Percentiles rank a stretch among this genome's conserved stretches.
Evolutionary conservation across 2,113 vertebrate species (phyloP).

Genomic region (Amphiprion percula): DNA sequence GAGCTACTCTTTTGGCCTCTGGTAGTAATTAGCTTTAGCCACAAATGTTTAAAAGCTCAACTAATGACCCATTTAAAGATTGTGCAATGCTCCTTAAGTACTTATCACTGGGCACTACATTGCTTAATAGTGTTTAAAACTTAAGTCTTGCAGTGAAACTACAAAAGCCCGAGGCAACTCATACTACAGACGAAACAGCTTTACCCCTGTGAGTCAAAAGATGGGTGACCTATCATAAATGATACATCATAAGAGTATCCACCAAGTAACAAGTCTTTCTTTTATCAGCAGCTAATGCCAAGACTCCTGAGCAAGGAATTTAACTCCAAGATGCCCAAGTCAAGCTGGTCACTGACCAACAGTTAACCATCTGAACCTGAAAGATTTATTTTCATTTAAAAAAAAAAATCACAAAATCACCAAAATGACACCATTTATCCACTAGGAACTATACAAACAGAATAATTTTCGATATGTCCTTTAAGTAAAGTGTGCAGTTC

Average conservation of each 20-base stretch:
- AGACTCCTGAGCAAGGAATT: constrained; percentile 23
- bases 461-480: too few relatives aligned
- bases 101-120: constrained; percentile 1
- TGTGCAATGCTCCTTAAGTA: background rate
- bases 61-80: constrained; percentile 8
- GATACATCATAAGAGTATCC: background rate
- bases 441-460: too few relatives aligned
- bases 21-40: constrained; percentile 23
- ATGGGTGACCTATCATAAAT: background rate
- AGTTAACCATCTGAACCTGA: background rate
- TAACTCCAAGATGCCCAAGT: background rate
- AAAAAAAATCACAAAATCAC: too few relatives aligned
- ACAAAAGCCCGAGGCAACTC: background rate
- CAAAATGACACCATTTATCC: too few relatives aligned
- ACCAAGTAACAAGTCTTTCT: background rate
- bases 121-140: constrained; percentile 14
- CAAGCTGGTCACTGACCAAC: constrained; percentile 1
- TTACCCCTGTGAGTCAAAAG: background rate
- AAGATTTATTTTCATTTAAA: background rate
- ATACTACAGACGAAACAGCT: background rate
- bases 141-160: constrained; percentile 4
- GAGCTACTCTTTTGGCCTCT: background rate
- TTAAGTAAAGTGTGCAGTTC: too few relatives aligned
- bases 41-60: background rate
- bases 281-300: constrained; percentile 4